Evolutionary conservation across 1,140 invertebrate genomes (phyloP).

Genomic region (Aphidius gifuensis): DNA sequence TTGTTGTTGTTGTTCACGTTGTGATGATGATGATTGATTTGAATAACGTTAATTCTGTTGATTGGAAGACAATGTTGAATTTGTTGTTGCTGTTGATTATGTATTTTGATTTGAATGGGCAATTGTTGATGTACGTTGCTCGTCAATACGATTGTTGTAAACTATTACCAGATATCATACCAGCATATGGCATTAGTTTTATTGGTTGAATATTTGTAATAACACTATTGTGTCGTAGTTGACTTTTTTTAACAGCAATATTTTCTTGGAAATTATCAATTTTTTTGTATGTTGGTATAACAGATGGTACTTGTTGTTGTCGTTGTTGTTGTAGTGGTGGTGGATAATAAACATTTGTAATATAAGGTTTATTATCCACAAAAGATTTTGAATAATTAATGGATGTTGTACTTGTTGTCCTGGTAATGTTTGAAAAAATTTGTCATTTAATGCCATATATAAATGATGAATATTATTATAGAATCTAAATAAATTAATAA

Average conservation of each 20-base stretch:
- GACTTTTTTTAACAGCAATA: slow-evolving; percentile 27
- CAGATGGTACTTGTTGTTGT: slow-evolving; percentile 34
- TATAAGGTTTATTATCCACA: slow-evolving; percentile 29
- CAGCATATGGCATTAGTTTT: slow-evolving; percentile 82
- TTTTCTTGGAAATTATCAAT: slow-evolving; percentile 30
- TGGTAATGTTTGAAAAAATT: slow-evolving; percentile 30
- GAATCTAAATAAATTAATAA: slow-evolving; percentile 64
- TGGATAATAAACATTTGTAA: slow-evolving; percentile 45
- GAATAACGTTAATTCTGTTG: neutral
- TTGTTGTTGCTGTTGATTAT: slow-evolving; percentile 39
- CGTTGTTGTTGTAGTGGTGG: slow-evolving; percentile 35
- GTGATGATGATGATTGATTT: slow-evolving; percentile 33
- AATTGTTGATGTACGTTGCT: neutral
- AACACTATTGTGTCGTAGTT: slow-evolving; percentile 30
- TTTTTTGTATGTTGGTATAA: slow-evolving; percentile 26
- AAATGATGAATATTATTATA: slow-evolving; percentile 93
- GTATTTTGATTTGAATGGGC: slow-evolving; percentile 24
- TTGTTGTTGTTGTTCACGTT: too few relatives aligned
- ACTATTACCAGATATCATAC: slow-evolving; percentile 55
- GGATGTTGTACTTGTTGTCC: slow-evolving; percentile 41
- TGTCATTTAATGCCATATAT: slow-evolving; percentile 71
- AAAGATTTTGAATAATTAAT: slow-evolving; percentile 34
- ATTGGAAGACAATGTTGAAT: slow-evolving; percentile 35
- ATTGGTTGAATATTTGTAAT: slow-evolving; percentile 66
- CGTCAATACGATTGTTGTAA: neutral